Conservation (phyloP, 2,797 vertebrate species). For the Acanthurus leucopareius region DNA sequence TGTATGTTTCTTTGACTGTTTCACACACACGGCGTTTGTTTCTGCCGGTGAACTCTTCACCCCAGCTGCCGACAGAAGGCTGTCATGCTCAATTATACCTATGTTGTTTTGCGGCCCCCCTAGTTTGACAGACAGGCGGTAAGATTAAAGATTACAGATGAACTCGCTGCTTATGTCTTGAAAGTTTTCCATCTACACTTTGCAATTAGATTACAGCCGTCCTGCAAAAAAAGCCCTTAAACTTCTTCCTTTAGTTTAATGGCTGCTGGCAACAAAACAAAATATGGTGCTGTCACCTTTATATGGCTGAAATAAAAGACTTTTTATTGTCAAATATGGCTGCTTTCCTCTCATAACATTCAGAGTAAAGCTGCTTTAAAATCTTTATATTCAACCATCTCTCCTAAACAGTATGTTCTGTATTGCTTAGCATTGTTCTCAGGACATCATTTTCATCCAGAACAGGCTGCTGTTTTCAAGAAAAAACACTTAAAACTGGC, state of each 20-base stretch:
- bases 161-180: constrained; percentile 56
- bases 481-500: not conserved
- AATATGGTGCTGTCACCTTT: constrained; percentile 1
- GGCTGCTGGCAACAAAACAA: constrained; percentile 11
- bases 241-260: constrained; percentile 21
- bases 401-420: not conserved
- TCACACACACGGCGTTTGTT: constrained; percentile 32
- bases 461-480: not conserved
- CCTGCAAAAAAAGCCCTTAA: constrained; percentile 21
- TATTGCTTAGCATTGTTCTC: not conserved
- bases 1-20: constrained; percentile 32
- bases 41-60: constrained; percentile 78
- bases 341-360: not conserved
- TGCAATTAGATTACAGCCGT: constrained; percentile 66
- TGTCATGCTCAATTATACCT: constrained; percentile 76
- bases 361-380: not conserved
- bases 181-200: constrained; percentile 59
- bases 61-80: constrained; percentile 69
- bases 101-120: constrained; percentile 61
- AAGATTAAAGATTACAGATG: constrained; percentile 76
- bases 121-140: constrained; percentile 76
- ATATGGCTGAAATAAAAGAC: constrained; percentile 9
- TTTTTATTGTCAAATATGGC: not conserved
- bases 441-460: not conserved
- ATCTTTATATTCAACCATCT: not conserved